These are phyloP conservation scores for Acrocephalus scirpaceus DNA, from an alignment of 2,797 vertebrate species.

Conservation along the genomic window DNA sequence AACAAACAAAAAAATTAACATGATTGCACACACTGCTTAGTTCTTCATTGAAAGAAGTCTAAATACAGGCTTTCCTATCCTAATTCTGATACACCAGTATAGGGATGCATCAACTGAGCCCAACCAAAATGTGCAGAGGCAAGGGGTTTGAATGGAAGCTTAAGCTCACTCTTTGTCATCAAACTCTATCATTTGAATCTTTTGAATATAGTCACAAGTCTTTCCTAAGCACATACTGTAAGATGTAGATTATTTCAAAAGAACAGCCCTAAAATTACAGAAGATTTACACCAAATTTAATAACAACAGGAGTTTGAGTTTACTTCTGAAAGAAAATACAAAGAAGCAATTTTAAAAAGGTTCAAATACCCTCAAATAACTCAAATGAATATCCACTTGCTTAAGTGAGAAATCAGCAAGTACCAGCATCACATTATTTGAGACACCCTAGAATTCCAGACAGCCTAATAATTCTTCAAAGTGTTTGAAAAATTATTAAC, in stretches of 20 bases:
- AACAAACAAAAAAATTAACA: not conserved
- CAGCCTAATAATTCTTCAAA: not conserved
- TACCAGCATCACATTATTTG: not conserved
- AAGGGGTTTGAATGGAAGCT: conserved; percentile 1
- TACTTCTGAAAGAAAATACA: not conserved
- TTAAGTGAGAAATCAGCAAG: not conserved
- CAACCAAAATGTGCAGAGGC: not conserved
- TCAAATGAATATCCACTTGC: not conserved
- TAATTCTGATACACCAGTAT: not conserved
- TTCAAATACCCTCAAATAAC: not conserved
- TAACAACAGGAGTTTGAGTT: not conserved
- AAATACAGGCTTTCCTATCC: not conserved
- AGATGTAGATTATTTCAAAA: not conserved
- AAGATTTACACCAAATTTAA: not conserved
- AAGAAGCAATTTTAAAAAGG: not conserved
- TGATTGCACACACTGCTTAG: not conserved
- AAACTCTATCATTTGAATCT: not conserved
- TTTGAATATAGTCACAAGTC: not conserved
- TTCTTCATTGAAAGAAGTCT: not conserved
- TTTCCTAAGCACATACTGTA: not conserved
- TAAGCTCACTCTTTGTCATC: not conserved
- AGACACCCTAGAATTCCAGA: not conserved
- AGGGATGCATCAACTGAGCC: not conserved
- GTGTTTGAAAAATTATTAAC: not conserved
- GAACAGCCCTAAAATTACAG: not conserved